These are phyloP conservation scores for Pipistrellus pipistrellus DNA, from an alignment of 2,797 vertebrate genomes.

Conservation along the genomic window DNA sequence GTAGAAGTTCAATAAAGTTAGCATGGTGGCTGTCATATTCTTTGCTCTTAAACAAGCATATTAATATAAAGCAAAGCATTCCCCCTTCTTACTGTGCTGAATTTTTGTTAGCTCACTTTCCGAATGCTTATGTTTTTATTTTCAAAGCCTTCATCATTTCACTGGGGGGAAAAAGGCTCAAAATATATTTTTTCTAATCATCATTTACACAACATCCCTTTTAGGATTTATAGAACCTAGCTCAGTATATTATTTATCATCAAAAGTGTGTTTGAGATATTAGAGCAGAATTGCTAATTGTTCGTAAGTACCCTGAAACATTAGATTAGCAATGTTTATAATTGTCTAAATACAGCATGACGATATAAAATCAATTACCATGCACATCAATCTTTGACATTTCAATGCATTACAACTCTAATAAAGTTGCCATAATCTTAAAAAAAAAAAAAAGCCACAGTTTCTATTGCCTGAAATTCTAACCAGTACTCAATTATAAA, in stretches of 20 bases:
- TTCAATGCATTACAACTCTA: conserved; percentile 49
- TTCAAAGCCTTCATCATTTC: conserved; percentile 67
- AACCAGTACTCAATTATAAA: conserved; percentile 28
- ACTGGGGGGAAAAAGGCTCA: conserved; percentile 14
- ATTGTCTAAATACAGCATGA: conserved; percentile 80
- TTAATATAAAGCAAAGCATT: not conserved
- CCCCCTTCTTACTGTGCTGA: not conserved
- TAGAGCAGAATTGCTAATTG: conserved; percentile 71
- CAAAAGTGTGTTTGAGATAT: conserved; percentile 62
- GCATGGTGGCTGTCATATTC: not conserved
- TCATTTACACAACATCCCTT: conserved; percentile 51
- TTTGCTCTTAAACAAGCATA: conserved; percentile 1
- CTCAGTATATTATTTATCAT: conserved; percentile 28
- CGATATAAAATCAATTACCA: conserved; percentile 82
- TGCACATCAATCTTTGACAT: conserved; percentile 71
- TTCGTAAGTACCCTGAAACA: conserved; percentile 81
- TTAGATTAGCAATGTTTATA: conserved; percentile 83
- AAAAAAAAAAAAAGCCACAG: not conserved
- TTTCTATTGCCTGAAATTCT: conserved; percentile 14
- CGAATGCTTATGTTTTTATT: conserved; percentile 44
- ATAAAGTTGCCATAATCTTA: conserved; percentile 67
- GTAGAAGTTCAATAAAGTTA: conserved; percentile 31
- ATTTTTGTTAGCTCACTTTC: not conserved
- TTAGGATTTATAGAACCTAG: conserved; percentile 64
- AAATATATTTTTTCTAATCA: conserved; percentile 45